Evolutionary conservation across 2,113 vertebrate genomes (phyloP).

Genomic region (Podiceps cristatus): DNA sequence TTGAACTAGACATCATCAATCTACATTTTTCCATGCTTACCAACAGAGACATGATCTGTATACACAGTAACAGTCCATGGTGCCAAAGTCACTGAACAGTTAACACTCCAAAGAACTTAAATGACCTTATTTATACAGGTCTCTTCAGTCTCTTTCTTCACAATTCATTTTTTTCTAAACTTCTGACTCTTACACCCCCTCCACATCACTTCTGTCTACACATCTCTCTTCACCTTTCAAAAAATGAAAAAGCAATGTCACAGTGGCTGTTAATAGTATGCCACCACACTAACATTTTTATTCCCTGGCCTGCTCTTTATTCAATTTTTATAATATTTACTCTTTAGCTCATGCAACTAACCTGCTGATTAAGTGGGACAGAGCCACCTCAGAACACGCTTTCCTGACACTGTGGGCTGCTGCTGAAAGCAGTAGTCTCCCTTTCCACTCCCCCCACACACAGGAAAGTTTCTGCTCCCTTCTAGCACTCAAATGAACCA

Average conservation of each 20-base stretch:
- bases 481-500: not conserved
- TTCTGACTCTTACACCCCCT: not conserved
- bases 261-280: not conserved
- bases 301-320: not conserved
- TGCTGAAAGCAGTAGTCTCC: not conserved
- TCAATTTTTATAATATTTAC: not conserved
- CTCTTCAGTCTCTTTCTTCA: not conserved
- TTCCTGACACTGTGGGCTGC: not conserved
- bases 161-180: not conserved
- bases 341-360: not conserved
- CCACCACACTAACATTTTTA: not conserved
- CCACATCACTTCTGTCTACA: not conserved
- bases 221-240: not conserved
- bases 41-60: not conserved
- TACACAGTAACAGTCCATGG: rapidly evolving
- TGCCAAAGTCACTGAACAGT: not conserved
- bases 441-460: not conserved
- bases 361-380: not conserved
- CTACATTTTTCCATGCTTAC: not conserved
- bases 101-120: not conserved
- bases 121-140: not conserved
- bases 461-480: not conserved
- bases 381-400: not conserved
- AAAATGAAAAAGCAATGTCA: not conserved
- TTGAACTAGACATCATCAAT: not conserved